Evolutionary conservation across 2,113 vertebrate genomes (phyloP).

Genomic region (Megalops atlanticus): DNA sequence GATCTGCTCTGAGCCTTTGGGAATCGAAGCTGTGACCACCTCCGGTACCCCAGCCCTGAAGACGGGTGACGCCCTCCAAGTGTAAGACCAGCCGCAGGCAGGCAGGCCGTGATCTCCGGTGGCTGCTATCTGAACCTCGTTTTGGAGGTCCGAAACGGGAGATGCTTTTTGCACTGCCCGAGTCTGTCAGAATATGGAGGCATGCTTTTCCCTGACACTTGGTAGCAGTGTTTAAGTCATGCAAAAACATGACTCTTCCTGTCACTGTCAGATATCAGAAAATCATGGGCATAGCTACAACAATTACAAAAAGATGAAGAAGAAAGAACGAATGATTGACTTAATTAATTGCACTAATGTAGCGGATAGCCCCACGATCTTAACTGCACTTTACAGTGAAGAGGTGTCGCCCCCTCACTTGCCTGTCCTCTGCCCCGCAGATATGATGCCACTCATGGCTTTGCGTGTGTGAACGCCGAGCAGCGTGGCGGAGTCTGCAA

Average conservation of each 20-base stretch:
- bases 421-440: constrained; percentile 32
- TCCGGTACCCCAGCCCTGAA: constrained; percentile 39
- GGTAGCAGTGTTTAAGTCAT: no score
- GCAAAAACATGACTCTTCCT: no score
- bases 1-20: constrained; percentile 49
- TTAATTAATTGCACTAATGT: no score
- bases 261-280: no score
- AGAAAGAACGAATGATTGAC: no score
- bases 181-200: background rate
- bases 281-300: no score
- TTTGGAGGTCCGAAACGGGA: background rate
- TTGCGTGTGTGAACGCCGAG: constrained; percentile 49
- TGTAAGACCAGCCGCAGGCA: constrained; percentile 34
- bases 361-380: no score
- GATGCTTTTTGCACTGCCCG: background rate
- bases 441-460: constrained; percentile 47
- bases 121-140: background rate
- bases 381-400: no score
- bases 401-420: no score
- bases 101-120: background rate
- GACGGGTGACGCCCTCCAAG: constrained; percentile 42
- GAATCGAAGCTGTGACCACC: constrained; percentile 52
- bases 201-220: background rate
- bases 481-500: constrained; percentile 38
- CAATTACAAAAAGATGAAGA: no score